A percentile compares a stretch with the other conserved stretches of the same genome.
Evolutionary conservation across 2,888 invertebrate species (phyloP).

Genomic region (Calameuta filiformis): DNA sequence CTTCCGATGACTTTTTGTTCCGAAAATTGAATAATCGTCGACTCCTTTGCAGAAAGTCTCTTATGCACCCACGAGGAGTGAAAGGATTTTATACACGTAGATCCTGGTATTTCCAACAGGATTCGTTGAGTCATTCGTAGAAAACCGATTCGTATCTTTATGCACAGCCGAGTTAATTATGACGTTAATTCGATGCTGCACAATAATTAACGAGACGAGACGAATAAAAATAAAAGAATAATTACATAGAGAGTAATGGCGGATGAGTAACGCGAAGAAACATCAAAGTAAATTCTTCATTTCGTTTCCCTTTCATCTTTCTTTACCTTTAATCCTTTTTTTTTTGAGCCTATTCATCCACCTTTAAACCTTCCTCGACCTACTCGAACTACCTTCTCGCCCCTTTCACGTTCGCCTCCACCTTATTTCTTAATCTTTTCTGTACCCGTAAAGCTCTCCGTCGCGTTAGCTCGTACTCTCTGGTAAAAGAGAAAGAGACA

Average conservation of each 20-base stretch:
- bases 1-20: constrained; percentile 10
- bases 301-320: constrained; percentile 3
- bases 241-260: neutral
- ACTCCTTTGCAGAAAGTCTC: neutral
- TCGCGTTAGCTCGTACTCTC: neutral
- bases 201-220: neutral
- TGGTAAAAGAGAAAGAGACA: neutral
- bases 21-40: constrained; percentile 22
- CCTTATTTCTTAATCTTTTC: neutral
- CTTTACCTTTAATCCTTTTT: constrained; percentile 12
- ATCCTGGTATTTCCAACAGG: neutral
- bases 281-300: neutral
- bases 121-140: neutral
- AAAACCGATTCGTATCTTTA: neutral
- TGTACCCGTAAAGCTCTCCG: neutral
- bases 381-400: neutral
- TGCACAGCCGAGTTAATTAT: neutral
- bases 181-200: neutral
- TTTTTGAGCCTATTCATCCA: neutral
- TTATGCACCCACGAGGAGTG: neutral
- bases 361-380: neutral
- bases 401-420: neutral
- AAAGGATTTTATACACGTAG: neutral
- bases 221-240: neutral
- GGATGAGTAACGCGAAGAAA: neutral